phyloP scores from a whole-genome alignment of 2,888 invertebrate genomes.

The Synergus gifuensis region DNA sequence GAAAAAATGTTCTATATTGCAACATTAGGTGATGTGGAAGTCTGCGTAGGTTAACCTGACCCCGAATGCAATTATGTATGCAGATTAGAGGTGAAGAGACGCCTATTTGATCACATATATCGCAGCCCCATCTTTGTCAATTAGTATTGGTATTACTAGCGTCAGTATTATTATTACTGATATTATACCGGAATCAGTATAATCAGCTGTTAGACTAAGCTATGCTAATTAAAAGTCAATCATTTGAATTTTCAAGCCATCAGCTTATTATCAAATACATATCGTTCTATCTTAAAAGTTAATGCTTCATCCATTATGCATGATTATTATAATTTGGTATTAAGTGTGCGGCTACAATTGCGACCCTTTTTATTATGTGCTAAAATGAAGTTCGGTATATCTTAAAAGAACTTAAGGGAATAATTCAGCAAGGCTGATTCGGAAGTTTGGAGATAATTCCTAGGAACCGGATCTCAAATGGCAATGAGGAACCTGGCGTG shows the following conservation, averaged over 20 bases:
- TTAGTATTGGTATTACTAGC: constrained; percentile 23
- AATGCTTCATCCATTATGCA: not conserved
- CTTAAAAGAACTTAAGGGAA: constrained; percentile 14
- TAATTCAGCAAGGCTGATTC: constrained; percentile 8
- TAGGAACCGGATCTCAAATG: constrained; percentile 22
- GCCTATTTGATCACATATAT: constrained; percentile 30
- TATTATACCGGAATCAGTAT: constrained; percentile 6
- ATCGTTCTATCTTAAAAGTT: not conserved
- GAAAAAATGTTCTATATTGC: constrained; percentile 5
- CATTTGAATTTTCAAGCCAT: not conserved
- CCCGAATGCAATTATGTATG: constrained; percentile 35
- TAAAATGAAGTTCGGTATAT: constrained; percentile 5
- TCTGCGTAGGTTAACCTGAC: constrained; percentile 8
- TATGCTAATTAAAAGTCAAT: not conserved
- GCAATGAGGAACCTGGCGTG: not conserved
- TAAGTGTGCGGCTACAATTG: not conserved
- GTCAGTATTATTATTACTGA: constrained; percentile 21
- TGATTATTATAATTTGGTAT: constrained; percentile 4
- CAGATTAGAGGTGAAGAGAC: constrained; percentile 38
- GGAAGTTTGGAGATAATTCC: constrained; percentile 18
- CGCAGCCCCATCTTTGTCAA: constrained; percentile 23
- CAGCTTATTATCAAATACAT: not conserved
- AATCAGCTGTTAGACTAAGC: constrained; percentile 12
- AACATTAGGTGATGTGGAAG: constrained; percentile 10
- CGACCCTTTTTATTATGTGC: not conserved